Evolutionary conservation across 1,140 invertebrate genomes (phyloP).

Genomic region (Euglossa dilemma): DNA sequence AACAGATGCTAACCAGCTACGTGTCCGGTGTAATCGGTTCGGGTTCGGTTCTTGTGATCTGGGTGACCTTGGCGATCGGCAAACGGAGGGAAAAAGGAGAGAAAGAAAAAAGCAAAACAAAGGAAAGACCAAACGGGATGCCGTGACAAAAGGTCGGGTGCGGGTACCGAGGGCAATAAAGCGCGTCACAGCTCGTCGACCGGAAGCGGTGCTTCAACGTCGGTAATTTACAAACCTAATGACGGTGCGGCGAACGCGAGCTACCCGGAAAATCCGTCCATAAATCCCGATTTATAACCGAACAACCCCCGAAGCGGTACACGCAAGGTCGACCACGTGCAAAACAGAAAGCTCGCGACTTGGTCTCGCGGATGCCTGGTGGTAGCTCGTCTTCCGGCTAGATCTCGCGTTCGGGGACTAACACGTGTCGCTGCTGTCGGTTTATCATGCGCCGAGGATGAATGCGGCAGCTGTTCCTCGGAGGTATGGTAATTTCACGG

Average conservation of each 20-base stretch:
- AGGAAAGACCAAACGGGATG: not conserved
- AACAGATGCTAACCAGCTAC: no score
- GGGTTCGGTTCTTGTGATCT: not conserved
- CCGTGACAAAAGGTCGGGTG: constrained; percentile 17
- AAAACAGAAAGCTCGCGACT: constrained; percentile 68
- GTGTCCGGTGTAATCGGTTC: no score
- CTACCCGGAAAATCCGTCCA: constrained; percentile 54
- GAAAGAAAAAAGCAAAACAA: no score
- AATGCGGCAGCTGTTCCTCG: constrained; percentile 78
- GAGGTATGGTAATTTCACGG: constrained; percentile 79
- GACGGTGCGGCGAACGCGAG: not conserved
- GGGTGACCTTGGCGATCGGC: not conserved
- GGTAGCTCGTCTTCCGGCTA: constrained; percentile 42
- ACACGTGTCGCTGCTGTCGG: constrained; percentile 78
- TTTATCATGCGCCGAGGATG: constrained; percentile 79
- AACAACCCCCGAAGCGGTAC: constrained; percentile 36
- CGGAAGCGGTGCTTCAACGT: not conserved
- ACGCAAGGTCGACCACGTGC: constrained; percentile 70
- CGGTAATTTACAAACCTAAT: constrained; percentile 34
- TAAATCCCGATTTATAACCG: constrained; percentile 70
- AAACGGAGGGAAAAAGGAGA: not conserved
- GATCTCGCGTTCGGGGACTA: not conserved
- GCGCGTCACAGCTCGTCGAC: not conserved
- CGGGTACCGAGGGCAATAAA: constrained; percentile 8
- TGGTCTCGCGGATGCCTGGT: constrained; percentile 25